Evolutionary conservation across 2,888 invertebrate species (phyloP).

Genomic region (Nezara viridula): DNA sequence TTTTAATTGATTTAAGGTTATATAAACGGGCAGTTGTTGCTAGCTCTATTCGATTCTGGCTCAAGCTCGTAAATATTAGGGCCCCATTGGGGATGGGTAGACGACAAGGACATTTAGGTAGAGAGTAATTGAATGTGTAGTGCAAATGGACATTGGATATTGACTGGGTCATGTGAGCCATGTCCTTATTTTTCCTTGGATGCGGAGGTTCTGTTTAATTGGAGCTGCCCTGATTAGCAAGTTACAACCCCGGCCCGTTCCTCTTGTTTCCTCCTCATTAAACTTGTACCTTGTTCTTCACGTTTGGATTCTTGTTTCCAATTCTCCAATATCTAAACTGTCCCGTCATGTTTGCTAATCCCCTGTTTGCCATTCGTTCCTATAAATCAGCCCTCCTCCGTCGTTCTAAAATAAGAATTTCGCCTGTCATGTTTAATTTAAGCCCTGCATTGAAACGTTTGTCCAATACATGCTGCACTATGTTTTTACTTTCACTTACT

Average conservation of each 20-base stretch:
- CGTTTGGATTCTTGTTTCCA: conserved; percentile 44
- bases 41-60: not conserved
- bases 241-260: not conserved
- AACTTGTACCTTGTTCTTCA: conserved; percentile 54
- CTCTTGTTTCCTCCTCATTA: conserved; percentile 52
- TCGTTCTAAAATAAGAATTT: not conserved
- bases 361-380: not conserved
- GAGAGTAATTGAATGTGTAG: conserved; percentile 35
- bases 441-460: not conserved
- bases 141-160: conserved; percentile 31
- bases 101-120: conserved; percentile 36
- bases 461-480: not conserved
- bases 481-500: too few species aligned
- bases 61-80: not conserved
- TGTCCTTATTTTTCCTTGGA: conserved; percentile 23
- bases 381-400: not conserved
- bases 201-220: conserved; percentile 47
- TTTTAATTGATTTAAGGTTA: too few species aligned
- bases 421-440: not conserved
- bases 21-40: not conserved
- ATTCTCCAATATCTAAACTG: conserved; percentile 14
- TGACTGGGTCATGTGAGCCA: conserved; percentile 34
- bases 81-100: not conserved
- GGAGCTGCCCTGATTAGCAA: conserved; percentile 46
- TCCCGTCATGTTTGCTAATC: conserved; percentile 24